These are phyloP conservation scores for Vulpes ferrilata DNA, from an alignment of 2,113 vertebrate species.

Conservation along the genomic window DNA sequence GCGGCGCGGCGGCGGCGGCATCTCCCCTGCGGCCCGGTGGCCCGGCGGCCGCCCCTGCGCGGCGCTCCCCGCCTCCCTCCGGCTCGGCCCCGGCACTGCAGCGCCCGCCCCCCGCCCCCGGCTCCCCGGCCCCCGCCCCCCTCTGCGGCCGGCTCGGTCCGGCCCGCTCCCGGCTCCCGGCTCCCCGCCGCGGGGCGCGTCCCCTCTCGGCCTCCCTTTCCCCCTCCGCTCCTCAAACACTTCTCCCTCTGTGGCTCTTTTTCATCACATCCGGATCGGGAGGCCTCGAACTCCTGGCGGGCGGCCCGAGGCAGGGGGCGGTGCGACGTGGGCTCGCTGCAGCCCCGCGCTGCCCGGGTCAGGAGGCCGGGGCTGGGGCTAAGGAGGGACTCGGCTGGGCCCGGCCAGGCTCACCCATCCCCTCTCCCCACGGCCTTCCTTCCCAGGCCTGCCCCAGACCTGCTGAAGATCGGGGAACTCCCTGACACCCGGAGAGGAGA, in stretches of 20 bases:
- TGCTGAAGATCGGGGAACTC: neutral
- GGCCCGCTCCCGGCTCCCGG: neutral
- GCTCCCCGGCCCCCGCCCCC: constrained; percentile 66
- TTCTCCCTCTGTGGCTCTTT: constrained; percentile 78
- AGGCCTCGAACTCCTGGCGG: constrained; percentile 82
- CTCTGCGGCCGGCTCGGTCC: constrained; percentile 6
- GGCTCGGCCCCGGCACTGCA: neutral
- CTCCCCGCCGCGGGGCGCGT: neutral
- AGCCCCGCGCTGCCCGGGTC: constrained; percentile 53
- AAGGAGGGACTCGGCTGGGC: neutral
- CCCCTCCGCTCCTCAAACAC: constrained; percentile 70
- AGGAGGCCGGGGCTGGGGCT: constrained; percentile 13
- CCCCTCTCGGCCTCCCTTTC: neutral
- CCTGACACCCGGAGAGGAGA: neutral
- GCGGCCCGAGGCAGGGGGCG: constrained; percentile 69
- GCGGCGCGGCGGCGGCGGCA: neutral
- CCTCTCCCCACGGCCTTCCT: neutral
- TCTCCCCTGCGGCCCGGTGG: neutral
- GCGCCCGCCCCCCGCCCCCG: neutral
- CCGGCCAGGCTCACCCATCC: neutral
- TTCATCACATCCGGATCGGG: constrained; percentile 95
- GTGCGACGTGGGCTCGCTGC: constrained; percentile 42
- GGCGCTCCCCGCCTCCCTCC: constrained; percentile 21
- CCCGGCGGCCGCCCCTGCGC: constrained; percentile 8
- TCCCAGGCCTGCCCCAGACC: neutral